Evolutionary conservation across 2,888 invertebrate species (phyloP).

Genomic region (Thumatha senex): DNA sequence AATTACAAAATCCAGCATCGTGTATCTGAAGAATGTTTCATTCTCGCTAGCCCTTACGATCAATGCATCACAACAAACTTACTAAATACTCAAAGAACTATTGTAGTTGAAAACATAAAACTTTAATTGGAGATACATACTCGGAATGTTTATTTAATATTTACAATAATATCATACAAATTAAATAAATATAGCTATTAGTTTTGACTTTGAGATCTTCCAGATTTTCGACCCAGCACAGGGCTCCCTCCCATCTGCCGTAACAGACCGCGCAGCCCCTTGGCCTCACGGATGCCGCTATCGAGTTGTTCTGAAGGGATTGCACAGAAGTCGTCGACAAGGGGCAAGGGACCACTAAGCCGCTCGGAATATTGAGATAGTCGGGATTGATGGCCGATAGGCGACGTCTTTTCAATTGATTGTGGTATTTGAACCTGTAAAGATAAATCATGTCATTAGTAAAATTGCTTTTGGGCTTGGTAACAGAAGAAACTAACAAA

Average conservation of each 20-base stretch:
- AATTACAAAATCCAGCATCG: too few relatives aligned
- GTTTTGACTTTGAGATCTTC: constrained; percentile 76
- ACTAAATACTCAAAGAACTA: too few relatives aligned
- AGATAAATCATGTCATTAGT: background rate
- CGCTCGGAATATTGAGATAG: constrained; percentile 85
- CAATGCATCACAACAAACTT: too few relatives aligned
- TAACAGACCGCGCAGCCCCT: constrained; percentile 90
- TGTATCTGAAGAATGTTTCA: too few relatives aligned
- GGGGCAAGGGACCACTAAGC: constrained; percentile 86
- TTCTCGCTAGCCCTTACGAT: too few relatives aligned
- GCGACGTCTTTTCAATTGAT: constrained; percentile 67
- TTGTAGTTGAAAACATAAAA: too few relatives aligned
- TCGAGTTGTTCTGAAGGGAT: constrained; percentile 91
- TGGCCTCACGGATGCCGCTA: constrained; percentile 85
- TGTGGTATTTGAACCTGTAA: constrained; percentile 47
- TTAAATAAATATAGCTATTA: constrained; percentile 33
- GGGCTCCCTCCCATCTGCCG: constrained; percentile 94
- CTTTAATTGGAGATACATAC: background rate
- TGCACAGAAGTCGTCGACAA: constrained; percentile 96
- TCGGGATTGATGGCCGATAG: constrained; percentile 84
- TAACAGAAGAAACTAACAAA: too few relatives aligned
- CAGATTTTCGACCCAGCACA: constrained; percentile 88
- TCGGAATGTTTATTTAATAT: constrained; percentile 31
- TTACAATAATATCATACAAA: constrained; percentile 16
- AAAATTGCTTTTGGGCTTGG: background rate